Conservation (phyloP, 2,797 vertebrate genomes). For the Takifugu ocellatus region DNA sequence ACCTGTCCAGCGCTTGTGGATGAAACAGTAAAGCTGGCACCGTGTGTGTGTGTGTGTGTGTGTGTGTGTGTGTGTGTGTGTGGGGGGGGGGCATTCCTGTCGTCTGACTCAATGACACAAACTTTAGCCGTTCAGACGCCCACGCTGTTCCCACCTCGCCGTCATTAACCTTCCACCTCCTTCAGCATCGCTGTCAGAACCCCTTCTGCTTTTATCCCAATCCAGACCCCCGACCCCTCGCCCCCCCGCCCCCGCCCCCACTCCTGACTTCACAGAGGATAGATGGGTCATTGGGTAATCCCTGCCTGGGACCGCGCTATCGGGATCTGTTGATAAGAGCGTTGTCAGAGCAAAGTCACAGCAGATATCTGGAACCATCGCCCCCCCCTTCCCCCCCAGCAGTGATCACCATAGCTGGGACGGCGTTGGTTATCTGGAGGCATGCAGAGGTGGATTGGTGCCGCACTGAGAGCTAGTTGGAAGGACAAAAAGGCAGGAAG, state of each 20-base stretch:
- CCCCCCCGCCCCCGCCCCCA: conserved; percentile 6
- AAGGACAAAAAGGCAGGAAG: conserved; percentile 6
- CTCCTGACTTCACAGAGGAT: conserved; percentile 40
- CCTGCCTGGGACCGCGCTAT: conserved; percentile 50
- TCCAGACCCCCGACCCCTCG: conserved; percentile 28
- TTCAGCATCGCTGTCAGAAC: conserved; percentile 52
- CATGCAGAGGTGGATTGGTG: conserved; percentile 33
- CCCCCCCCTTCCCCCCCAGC: conserved; percentile 27
- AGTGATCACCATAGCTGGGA: conserved; percentile 24
- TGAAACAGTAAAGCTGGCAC: neutral
- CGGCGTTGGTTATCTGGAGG: conserved; percentile 18
- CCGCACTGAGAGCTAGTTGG: conserved; percentile 1
- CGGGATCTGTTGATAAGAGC: conserved; percentile 52
- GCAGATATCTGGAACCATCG: conserved; percentile 42
- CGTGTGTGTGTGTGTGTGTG: conserved; percentile 16
- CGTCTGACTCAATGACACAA: conserved; percentile 75
- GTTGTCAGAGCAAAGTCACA: conserved; percentile 34
- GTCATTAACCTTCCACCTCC: conserved; percentile 8
- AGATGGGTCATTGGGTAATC: conserved; percentile 52
- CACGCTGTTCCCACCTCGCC: conserved; percentile 16
- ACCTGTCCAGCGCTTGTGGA: neutral
- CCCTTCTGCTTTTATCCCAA: conserved; percentile 56
- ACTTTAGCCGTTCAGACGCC: conserved; percentile 41
- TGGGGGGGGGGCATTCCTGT: conserved; percentile 66
- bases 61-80: conserved; percentile 8